A percentile compares a stretch with the other conserved stretches of the same genome.
Conservation (phyloP, 2,113 vertebrate species). For the Megalops atlanticus region DNA sequence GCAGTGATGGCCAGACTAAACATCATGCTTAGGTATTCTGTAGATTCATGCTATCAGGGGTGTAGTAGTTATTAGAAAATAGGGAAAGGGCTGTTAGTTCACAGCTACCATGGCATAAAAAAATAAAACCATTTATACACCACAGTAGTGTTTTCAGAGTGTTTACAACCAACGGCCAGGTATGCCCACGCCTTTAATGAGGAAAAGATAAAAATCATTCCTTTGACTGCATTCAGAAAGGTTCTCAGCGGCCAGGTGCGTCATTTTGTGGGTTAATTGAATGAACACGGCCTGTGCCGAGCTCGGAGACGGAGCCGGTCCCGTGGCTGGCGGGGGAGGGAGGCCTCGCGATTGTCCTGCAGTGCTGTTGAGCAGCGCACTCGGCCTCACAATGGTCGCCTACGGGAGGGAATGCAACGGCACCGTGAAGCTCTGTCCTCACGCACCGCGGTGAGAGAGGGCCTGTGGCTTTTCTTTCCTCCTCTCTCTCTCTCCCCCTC, state of each 20-base stretch:
- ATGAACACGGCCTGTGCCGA: no score
- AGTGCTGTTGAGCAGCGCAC: no score
- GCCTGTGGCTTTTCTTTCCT: not conserved
- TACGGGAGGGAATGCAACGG: not conserved
- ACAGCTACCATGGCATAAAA: not conserved
- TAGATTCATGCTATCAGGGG: no score
- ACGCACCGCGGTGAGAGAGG: not conserved
- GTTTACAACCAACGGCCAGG: not conserved
- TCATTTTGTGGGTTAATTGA: no score
- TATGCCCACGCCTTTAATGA: not conserved
- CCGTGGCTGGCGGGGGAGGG: no score
- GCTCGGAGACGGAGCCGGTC: not conserved
- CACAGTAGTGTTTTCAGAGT: not conserved
- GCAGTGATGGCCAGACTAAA: no score
- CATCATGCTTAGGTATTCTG: no score
- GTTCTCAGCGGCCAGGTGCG: no score
- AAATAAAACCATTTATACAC: not conserved
- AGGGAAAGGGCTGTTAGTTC: slow-evolving; percentile 3
- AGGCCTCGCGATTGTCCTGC: no score
- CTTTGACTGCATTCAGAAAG: not conserved
- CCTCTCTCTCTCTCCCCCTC: not conserved
- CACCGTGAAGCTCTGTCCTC: not conserved
- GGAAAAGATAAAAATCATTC: no score
- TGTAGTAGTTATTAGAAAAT: not conserved
- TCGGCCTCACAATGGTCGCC: no score